Conservation (phyloP, 2,113 vertebrate species). For the Xyrauchen texanus region DNA sequence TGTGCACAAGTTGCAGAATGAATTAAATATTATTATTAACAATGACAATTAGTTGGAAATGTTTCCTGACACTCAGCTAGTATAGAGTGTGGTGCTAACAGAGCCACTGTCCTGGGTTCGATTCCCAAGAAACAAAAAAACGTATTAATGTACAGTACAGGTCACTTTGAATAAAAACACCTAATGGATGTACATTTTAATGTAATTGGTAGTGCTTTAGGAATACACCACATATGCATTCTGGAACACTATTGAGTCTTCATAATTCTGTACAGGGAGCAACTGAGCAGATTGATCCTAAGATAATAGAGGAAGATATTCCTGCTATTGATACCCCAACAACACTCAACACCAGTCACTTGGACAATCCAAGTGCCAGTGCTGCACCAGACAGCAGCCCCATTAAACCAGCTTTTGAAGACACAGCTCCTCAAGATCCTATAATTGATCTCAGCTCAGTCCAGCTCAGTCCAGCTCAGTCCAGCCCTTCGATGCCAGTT, state of each 20-base stretch:
- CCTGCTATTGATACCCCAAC: slow-evolving; percentile 63
- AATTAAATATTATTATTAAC: no score
- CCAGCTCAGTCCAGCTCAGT: slow-evolving; percentile 42
- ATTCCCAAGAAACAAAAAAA: no score
- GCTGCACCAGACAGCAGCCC: slow-evolving; percentile 25
- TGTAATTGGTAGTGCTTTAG: no score
- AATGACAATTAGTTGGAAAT: no score
- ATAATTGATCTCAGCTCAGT: slow-evolving; percentile 19
- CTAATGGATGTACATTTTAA: no score
- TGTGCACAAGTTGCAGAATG: no score
- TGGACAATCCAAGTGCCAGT: slow-evolving; percentile 51
- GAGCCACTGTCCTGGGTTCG: no score
- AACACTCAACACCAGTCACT: slow-evolving; percentile 62
- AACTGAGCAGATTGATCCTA: slow-evolving; percentile 41
- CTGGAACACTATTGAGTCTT: neutral
- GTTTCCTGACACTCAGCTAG: no score
- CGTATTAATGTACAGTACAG: no score
- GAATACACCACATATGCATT: neutral
- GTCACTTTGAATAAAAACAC: no score
- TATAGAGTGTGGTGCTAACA: no score
- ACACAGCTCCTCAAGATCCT: neutral
- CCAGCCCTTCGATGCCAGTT: slow-evolving; percentile 64
- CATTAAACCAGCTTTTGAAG: slow-evolving; percentile 31
- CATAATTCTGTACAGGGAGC: slow-evolving; percentile 37
- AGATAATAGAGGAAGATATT: slow-evolving; percentile 71